A percentile compares a stretch with the other conserved stretches of the same genome.
Conservation (phyloP, 30 jellyfish, hydroid and myxozoan species). For the Nemopilema nomurai region DNA sequence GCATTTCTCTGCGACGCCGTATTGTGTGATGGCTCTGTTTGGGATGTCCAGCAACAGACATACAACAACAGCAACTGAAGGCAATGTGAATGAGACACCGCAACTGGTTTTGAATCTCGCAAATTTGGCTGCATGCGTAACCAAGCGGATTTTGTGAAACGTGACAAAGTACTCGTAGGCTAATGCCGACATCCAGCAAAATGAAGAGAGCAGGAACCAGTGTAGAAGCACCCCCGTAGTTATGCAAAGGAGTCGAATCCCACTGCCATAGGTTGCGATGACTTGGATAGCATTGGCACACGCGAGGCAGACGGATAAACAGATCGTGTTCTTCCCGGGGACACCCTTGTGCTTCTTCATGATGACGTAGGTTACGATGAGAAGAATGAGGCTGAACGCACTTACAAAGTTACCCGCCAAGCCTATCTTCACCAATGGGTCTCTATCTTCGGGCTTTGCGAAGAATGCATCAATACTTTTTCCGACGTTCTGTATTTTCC, state of each 20-base stretch:
- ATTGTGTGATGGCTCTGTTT: conserved; percentile 13
- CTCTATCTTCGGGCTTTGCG: too few species aligned
- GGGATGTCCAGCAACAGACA: conserved; percentile 51
- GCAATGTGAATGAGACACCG: conserved; percentile 17
- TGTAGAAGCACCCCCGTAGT: conserved; percentile 31
- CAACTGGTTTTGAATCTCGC: conserved; percentile 27
- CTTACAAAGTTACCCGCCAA: conserved; percentile 33
- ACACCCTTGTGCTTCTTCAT: conserved; percentile 17
- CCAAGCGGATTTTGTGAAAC: conserved; percentile 12
- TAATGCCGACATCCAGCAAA: conserved; percentile 49
- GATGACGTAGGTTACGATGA: conserved; percentile 13
- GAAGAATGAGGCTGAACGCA: conserved; percentile 4
- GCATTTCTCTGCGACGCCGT: conserved; percentile 43
- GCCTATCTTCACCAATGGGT: not conserved
- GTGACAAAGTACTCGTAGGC: conserved; percentile 50
- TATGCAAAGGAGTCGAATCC: conserved; percentile 12
- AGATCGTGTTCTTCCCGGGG: conserved; percentile 44
- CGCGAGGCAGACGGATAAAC: conserved; percentile 30
- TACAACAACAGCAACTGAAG: conserved; percentile 23
- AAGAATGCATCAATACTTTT: too few species aligned
- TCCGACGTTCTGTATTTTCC: too few species aligned
- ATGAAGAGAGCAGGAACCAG: conserved; percentile 28
- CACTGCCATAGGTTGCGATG: not conserved
- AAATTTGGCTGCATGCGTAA: not conserved
- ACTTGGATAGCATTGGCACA: conserved; percentile 23